phyloP scores from a whole-genome alignment of 53 echinoderm and acorn worm species.

The Actinopyga echinites region DNA sequence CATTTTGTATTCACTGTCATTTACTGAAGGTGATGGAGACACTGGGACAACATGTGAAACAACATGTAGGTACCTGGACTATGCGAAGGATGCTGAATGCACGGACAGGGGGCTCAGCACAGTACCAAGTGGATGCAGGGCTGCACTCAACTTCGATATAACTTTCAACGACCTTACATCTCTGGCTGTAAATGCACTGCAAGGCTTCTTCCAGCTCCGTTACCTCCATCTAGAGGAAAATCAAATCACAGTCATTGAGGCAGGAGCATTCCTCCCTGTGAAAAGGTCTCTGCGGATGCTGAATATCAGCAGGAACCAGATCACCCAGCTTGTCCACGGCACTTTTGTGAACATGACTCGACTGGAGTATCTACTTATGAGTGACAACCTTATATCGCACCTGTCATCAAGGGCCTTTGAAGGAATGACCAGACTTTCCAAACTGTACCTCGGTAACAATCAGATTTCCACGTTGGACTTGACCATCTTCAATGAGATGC shows the following conservation, averaged over 20 bases:
- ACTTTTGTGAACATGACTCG: conserved; percentile 21
- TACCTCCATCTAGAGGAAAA: conserved; percentile 53
- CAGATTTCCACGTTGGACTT: conserved; percentile 18
- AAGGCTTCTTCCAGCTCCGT: conserved; percentile 19
- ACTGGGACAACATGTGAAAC: conserved; percentile 6
- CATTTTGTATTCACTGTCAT: background rate
- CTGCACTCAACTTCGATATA: conserved; percentile 17
- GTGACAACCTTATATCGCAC: conserved; percentile 27
- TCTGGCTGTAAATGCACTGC: background rate
- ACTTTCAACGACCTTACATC: conserved; percentile 42
- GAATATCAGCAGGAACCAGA: conserved; percentile 32
- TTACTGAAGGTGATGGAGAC: background rate
- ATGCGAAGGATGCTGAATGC: conserved; percentile 50
- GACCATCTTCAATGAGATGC: conserved; percentile 43
- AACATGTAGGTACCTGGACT: conserved; percentile 58
- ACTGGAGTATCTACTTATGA: background rate
- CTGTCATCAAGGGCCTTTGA: conserved; percentile 45
- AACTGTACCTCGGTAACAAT: conserved; percentile 67
- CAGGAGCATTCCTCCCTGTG: conserved; percentile 29
- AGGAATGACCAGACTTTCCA: conserved; percentile 25
- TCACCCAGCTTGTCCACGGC: background rate
- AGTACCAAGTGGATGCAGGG: conserved; percentile 25
- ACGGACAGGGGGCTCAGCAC: conserved; percentile 1
- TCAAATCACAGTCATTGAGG: background rate
- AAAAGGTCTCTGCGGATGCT: conserved; percentile 20